phyloP scores from a whole-genome alignment of 2,797 vertebrate species.

The Scomberomorus guttatus region DNA sequence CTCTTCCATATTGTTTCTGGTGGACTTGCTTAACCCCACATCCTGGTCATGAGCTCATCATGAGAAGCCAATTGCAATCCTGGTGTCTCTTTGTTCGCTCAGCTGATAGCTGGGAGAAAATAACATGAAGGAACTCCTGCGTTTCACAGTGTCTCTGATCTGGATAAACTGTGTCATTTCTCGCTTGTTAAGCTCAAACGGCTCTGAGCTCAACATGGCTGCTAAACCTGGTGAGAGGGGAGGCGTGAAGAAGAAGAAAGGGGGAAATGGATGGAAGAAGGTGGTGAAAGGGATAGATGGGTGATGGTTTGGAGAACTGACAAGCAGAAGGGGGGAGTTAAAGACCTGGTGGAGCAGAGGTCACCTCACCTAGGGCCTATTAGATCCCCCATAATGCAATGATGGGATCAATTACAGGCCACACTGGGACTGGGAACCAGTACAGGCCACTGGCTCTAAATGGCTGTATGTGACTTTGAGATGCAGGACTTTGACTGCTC shows the following conservation, averaged over 20 bases:
- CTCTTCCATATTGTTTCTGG: slow-evolving; percentile 28
- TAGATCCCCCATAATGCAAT: slow-evolving; percentile 69
- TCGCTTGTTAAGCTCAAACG: slow-evolving; percentile 58
- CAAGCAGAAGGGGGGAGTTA: slow-evolving; percentile 40
- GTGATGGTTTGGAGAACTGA: slow-evolving; percentile 69
- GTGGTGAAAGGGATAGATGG: slow-evolving; percentile 60
- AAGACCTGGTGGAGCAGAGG: slow-evolving; percentile 65
- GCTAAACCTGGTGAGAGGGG: slow-evolving; percentile 52
- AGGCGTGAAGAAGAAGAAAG: slow-evolving; percentile 44
- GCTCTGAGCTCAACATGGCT: slow-evolving; percentile 53
- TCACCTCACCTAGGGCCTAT: slow-evolving; percentile 75
- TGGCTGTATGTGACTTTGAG: slow-evolving; percentile 72
- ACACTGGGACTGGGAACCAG: slow-evolving; percentile 60
- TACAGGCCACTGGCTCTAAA: slow-evolving; percentile 73
- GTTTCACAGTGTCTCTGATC: slow-evolving; percentile 50
- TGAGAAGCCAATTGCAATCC: slow-evolving; percentile 27
- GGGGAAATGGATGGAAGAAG: slow-evolving; percentile 49
- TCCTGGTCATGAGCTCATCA: slow-evolving; percentile 57
- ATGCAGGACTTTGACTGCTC: slow-evolving; percentile 68
- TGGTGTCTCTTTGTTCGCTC: slow-evolving; percentile 43
- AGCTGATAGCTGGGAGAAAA: slow-evolving; percentile 8
- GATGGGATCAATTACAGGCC: slow-evolving; percentile 83
- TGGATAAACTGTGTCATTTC: slow-evolving; percentile 68
- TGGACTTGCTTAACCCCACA: slow-evolving; percentile 67
- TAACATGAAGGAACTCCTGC: slow-evolving; percentile 44